These are phyloP conservation scores for Bursaphelenchus okinawaensis DNA, from an alignment of 2,888 invertebrate species.

Conservation along the genomic window DNA sequence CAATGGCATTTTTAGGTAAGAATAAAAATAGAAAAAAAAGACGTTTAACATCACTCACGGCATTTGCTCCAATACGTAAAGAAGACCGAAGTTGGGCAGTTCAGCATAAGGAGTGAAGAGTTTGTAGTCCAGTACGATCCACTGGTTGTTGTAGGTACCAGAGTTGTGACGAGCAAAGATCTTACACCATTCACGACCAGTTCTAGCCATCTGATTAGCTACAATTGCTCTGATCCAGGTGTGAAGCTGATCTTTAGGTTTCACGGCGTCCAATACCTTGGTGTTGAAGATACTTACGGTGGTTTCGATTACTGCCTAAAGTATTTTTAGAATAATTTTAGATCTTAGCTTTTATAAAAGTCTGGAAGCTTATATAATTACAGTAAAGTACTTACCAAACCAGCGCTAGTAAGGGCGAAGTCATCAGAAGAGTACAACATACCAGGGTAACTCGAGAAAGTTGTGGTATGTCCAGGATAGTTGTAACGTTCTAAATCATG, in stretches of 20 bases:
- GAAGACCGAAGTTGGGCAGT: slow-evolving; percentile 59
- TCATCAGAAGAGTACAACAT: slow-evolving; percentile 58
- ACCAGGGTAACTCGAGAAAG: slow-evolving; percentile 58
- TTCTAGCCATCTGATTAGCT: slow-evolving; percentile 73
- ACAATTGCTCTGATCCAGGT: slow-evolving; percentile 68
- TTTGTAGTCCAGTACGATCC: slow-evolving; percentile 75
- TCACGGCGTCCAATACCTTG: slow-evolving; percentile 69
- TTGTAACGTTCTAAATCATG: slow-evolving; percentile 53
- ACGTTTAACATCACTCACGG: slow-evolving; percentile 50
- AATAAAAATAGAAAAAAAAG: neutral
- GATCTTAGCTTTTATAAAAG: too few relatives aligned
- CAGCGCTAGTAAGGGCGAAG: slow-evolving; percentile 55
- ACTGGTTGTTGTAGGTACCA: slow-evolving; percentile 79
- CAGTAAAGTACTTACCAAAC: slow-evolving; percentile 37
- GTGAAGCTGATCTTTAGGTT: slow-evolving; percentile 61
- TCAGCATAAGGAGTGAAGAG: slow-evolving; percentile 63
- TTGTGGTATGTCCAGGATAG: slow-evolving; percentile 56
- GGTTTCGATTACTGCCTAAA: slow-evolving; percentile 69
- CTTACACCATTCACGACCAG: slow-evolving; percentile 71
- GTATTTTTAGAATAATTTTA: slow-evolving; percentile 20
- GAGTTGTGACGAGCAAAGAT: slow-evolving; percentile 70
- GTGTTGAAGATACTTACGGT: slow-evolving; percentile 72
- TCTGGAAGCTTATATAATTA: too few relatives aligned
- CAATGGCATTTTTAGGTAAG: too few relatives aligned
- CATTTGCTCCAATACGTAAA: slow-evolving; percentile 74